These are phyloP conservation scores for Parus major DNA, from an alignment of 2,113 vertebrate genomes.

Conservation along the genomic window DNA sequence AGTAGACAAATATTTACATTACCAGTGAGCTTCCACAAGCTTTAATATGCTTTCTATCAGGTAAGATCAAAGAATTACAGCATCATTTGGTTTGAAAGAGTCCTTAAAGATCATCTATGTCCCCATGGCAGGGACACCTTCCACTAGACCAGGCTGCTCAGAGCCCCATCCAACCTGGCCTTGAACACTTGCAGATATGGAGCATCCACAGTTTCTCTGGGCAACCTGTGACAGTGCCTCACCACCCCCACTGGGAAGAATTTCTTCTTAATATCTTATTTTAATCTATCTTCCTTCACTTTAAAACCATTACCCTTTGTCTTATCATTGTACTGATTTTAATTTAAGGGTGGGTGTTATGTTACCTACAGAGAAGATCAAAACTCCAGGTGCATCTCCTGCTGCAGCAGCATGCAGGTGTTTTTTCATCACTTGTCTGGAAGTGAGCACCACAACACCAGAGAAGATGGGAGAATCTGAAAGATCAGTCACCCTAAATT, in stretches of 20 bases:
- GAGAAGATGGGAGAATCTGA: not conserved
- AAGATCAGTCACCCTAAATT: not conserved
- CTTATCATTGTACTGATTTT: not conserved
- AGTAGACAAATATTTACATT: not conserved
- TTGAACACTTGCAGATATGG: not conserved
- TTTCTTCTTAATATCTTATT: not conserved
- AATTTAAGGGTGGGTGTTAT: accelerated
- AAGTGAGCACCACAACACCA: not conserved
- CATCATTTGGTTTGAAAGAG: not conserved
- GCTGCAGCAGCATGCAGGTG: not conserved
- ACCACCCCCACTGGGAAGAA: accelerated
- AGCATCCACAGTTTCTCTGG: accelerated
- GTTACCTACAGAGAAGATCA: not conserved
- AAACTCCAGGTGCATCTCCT: not conserved
- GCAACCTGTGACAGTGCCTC: accelerated
- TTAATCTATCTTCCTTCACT: not conserved
- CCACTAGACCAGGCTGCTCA: not conserved
- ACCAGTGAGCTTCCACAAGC: not conserved
- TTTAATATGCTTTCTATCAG: not conserved
- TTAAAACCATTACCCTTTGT: not conserved
- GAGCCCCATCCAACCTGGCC: accelerated
- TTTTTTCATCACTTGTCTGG: not conserved
- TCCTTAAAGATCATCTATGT: not conserved
- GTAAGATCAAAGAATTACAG: not conserved
- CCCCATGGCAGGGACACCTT: accelerated